These are phyloP conservation scores for Prunella fulvescens DNA, from an alignment of 2,113 vertebrate species.

Conservation along the genomic window DNA sequence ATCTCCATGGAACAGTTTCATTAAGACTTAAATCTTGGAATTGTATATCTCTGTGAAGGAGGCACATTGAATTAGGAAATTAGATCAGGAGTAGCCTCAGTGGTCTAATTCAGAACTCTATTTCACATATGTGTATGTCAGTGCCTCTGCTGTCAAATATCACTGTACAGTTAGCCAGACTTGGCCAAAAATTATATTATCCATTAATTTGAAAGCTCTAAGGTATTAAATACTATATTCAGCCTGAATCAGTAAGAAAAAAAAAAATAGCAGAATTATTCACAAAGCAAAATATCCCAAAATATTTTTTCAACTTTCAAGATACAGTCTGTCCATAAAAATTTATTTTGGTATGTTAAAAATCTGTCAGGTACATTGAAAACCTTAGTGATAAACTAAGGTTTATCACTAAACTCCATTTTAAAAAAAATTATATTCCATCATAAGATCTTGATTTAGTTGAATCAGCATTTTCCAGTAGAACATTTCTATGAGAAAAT, in stretches of 20 bases:
- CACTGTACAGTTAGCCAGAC: not conserved
- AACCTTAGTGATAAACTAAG: not conserved
- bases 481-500: not conserved
- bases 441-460: not conserved
- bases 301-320: not conserved
- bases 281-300: not conserved
- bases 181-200: not conserved
- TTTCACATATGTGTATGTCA: not conserved
- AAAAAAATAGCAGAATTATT: not conserved
- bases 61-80: not conserved
- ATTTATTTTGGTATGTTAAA: not conserved
- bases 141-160: not conserved
- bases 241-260: not conserved
- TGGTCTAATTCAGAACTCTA: not conserved
- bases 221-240: not conserved
- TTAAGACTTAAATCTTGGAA: not conserved
- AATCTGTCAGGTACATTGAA: not conserved
- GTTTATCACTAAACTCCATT: not conserved
- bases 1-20: not conserved
- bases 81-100: not conserved
- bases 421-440: not conserved
- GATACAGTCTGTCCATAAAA: not conserved
- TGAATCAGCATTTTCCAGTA: not conserved
- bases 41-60: not conserved
- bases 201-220: not conserved